Evolutionary conservation across 2,888 invertebrate genomes (phyloP).

Genomic region (Agapostemon virescens): DNA sequence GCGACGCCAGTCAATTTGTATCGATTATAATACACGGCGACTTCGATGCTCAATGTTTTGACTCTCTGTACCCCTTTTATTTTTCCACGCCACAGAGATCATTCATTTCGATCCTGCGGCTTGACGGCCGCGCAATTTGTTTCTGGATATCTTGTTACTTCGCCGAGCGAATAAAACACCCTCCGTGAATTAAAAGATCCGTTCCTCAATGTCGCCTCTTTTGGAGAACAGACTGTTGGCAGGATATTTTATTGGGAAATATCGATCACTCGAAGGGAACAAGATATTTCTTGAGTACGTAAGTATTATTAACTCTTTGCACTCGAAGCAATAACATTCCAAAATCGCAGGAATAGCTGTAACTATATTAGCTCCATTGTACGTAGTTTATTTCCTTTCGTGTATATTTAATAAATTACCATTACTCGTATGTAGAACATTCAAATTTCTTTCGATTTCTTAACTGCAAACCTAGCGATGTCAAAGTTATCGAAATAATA

Average conservation of each 20-base stretch:
- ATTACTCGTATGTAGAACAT: too few species aligned
- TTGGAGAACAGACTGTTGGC: neutral
- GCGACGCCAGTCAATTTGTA: neutral
- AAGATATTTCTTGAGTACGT: too few species aligned
- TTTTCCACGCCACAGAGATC: neutral
- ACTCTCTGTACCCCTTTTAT: neutral
- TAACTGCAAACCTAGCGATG: too few species aligned
- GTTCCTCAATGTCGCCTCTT: neutral
- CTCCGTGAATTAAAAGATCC: neutral
- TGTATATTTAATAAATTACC: too few species aligned
- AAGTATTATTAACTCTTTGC: too few species aligned
- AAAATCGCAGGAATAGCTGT: too few species aligned
- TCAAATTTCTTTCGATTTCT: too few species aligned
- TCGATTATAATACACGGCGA: neutral
- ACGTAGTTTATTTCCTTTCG: too few species aligned
- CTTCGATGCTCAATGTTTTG: neutral
- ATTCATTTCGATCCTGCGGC: neutral
- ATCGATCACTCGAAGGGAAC: too few species aligned
- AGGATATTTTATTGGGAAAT: neutral
- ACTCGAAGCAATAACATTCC: too few species aligned
- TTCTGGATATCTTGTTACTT: slow-evolving; percentile 6
- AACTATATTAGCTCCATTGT: too few species aligned
- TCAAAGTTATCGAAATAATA: too few species aligned
- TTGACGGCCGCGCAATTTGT: slow-evolving; percentile 7
- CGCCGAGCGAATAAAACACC: neutral